These are phyloP conservation scores for Ypsolopha scabrella DNA, from an alignment of 2,888 invertebrate genomes.

Conservation along the genomic window DNA sequence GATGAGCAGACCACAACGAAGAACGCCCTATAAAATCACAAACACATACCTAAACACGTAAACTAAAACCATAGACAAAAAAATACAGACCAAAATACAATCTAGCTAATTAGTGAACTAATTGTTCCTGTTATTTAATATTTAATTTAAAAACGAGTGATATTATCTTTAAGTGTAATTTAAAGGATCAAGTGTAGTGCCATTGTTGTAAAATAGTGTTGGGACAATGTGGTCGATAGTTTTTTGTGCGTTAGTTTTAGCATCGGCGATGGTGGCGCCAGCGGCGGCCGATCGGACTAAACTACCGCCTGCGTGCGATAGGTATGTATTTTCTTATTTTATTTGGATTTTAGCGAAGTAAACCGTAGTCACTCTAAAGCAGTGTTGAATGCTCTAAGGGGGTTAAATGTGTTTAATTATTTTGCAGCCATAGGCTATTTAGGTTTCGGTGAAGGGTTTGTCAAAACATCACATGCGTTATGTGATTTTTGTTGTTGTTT, in stretches of 20 bases:
- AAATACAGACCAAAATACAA: conserved; percentile 21
- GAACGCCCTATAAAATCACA: conserved; percentile 44
- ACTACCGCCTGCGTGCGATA: conserved; percentile 66
- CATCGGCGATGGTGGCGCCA: conserved; percentile 26
- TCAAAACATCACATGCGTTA: too few species aligned
- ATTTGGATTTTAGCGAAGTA: not conserved
- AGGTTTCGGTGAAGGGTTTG: too few species aligned
- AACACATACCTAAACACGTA: conserved; percentile 56
- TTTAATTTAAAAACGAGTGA: conserved; percentile 26
- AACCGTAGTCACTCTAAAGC: not conserved
- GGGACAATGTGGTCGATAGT: conserved; percentile 35
- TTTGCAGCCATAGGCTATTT: too few species aligned
- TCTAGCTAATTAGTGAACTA: conserved; percentile 17
- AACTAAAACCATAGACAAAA: conserved; percentile 20
- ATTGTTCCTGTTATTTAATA: conserved; percentile 5
- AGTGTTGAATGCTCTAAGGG: not conserved
- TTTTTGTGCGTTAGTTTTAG: conserved; percentile 17
- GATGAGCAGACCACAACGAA: conserved; percentile 41
- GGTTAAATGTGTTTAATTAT: too few species aligned
- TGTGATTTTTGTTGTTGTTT: too few species aligned
- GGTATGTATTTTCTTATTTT: conserved; percentile 40
- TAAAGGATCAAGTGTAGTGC: conserved; percentile 33
- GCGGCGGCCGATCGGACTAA: conserved; percentile 43
- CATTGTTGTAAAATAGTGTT: conserved; percentile 16
- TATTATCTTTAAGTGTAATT: conserved; percentile 32